phyloP scores from a whole-genome alignment of 2,113 vertebrate genomes.

The Psittacula cyanocephala region DNA sequence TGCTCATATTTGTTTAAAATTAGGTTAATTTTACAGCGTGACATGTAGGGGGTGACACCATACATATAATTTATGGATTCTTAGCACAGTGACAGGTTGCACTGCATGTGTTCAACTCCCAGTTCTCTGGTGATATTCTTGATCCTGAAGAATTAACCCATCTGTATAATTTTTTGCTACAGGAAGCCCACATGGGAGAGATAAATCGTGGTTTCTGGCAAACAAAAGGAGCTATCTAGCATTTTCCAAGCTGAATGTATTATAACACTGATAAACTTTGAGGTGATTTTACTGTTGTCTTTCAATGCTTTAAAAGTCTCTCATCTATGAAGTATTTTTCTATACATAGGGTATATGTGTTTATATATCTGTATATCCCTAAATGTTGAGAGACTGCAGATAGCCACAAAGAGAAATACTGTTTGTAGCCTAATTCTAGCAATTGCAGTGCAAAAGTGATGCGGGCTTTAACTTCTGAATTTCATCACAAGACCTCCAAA shows the following conservation, averaged over 20 bases:
- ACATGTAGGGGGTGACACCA: background rate
- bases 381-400: background rate
- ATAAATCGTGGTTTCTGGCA: background rate
- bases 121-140: background rate
- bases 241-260: constrained; percentile 11
- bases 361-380: background rate
- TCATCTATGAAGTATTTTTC: background rate
- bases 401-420: background rate
- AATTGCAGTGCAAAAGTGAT: background rate
- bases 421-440: background rate
- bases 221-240: constrained; percentile 59
- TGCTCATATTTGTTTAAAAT: background rate
- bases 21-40: background rate
- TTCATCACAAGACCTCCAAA: background rate
- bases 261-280: background rate
- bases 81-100: background rate
- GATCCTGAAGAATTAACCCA: background rate
- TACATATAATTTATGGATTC: background rate
- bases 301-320: background rate
- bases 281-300: background rate
- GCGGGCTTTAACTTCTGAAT: background rate
- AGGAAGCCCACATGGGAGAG: background rate
- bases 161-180: background rate
- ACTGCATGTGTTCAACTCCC: background rate
- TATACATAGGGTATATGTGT: rapidly evolving